These are phyloP conservation scores for Colletes latitarsis DNA, from an alignment of 1,140 invertebrate species.

Conservation along the genomic window DNA sequence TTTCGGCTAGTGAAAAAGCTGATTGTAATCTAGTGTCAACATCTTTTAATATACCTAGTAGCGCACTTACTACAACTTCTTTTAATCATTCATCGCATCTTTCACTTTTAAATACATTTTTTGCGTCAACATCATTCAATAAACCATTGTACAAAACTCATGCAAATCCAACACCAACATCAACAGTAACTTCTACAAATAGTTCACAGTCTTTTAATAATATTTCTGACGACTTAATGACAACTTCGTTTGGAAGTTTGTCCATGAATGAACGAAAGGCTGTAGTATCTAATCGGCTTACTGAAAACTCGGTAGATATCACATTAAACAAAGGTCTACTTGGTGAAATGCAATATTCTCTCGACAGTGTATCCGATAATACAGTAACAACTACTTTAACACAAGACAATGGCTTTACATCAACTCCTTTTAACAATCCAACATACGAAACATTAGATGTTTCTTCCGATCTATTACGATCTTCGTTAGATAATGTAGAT, in stretches of 20 bases:
- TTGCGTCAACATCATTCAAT: slow-evolving; percentile 61
- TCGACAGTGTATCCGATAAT: slow-evolving; percentile 11
- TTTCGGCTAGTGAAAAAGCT: slow-evolving; percentile 55
- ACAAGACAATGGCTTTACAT: slow-evolving; percentile 62
- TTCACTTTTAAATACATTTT: slow-evolving; percentile 48
- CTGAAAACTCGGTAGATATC: slow-evolving; percentile 26
- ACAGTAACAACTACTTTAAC: slow-evolving; percentile 18
- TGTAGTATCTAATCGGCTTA: slow-evolving; percentile 17
- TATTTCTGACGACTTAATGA: slow-evolving; percentile 67
- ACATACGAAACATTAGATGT: slow-evolving; percentile 62
- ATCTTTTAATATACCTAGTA: slow-evolving; percentile 66
- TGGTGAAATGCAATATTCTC: slow-evolving; percentile 53
- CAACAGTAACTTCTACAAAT: slow-evolving; percentile 10
- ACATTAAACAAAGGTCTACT: slow-evolving; percentile 33
- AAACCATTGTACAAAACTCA: slow-evolving; percentile 53
- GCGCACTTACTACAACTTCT: slow-evolving; percentile 37
- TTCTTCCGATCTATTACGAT: slow-evolving; percentile 48
- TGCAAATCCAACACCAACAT: slow-evolving; percentile 30
- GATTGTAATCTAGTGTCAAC: slow-evolving; percentile 68
- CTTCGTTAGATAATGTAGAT: slow-evolving; percentile 61
- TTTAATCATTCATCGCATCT: slow-evolving; percentile 58
- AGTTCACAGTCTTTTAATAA: slow-evolving; percentile 58
- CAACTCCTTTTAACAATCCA: slow-evolving; percentile 63
- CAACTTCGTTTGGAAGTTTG: slow-evolving; percentile 67
- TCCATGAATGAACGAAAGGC: slow-evolving; percentile 45